phyloP scores from a whole-genome alignment of 1,140 invertebrate species.

The Homalodisca vitripennis region DNA sequence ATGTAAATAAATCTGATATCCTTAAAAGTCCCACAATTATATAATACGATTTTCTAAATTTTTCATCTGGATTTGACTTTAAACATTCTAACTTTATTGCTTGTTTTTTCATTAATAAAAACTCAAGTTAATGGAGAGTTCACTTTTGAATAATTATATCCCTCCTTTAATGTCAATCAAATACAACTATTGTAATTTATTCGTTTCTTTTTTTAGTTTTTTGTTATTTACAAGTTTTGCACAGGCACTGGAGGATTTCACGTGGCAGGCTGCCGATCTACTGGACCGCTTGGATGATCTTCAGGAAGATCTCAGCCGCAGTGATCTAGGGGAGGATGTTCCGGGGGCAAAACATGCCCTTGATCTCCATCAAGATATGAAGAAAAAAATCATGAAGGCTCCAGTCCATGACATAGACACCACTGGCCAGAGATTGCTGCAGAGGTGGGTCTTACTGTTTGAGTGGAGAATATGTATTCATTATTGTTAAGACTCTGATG shows the following conservation, averaged over 20 bases:
- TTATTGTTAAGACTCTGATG: too few species aligned
- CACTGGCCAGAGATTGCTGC: constrained; percentile 64
- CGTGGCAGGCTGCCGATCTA: constrained; percentile 91
- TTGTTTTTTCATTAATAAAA: too few species aligned
- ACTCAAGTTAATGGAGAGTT: too few species aligned
- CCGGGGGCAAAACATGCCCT: constrained; percentile 85
- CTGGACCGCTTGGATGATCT: constrained; percentile 88
- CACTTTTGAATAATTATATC: background rate
- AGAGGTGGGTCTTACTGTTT: too few species aligned
- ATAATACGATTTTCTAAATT: too few species aligned
- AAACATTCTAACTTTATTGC: too few species aligned
- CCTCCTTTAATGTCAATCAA: too few species aligned
- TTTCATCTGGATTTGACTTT: too few species aligned
- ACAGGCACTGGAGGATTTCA: constrained; percentile 88
- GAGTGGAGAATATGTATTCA: too few species aligned
- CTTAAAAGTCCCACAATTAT: too few species aligned
- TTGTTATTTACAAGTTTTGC: constrained; percentile 35
- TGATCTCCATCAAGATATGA: constrained; percentile 91
- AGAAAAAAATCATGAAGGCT: constrained; percentile 89
- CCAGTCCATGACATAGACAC: constrained; percentile 90
- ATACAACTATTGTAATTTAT: too few species aligned
- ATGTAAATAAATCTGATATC: too few species aligned
- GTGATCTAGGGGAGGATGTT: constrained; percentile 91
- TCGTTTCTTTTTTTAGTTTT: constrained; percentile 27
- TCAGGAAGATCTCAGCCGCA: constrained; percentile 85